Evolutionary conservation across 2,888 invertebrate genomes (phyloP).

Genomic region (Amblyteles armatorius): DNA sequence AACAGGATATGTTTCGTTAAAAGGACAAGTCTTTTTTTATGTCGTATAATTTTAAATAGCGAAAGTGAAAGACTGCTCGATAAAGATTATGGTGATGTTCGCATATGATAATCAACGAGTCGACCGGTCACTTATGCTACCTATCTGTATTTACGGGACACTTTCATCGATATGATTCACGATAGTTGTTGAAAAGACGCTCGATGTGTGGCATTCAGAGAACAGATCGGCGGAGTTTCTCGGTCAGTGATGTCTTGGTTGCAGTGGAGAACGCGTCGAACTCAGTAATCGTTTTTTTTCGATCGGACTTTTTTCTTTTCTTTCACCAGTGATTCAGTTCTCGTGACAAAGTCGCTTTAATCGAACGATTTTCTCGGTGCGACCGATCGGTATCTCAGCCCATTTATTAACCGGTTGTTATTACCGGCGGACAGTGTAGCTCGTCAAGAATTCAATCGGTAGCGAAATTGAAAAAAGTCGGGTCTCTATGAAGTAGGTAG

Average conservation of each 20-base stretch:
- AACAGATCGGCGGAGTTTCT: background rate
- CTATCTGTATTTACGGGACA: background rate
- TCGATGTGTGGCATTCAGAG: background rate
- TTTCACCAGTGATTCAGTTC: background rate
- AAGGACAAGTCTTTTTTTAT: background rate
- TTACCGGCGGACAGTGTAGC: background rate
- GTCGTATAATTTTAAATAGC: background rate
- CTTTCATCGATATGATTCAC: background rate
- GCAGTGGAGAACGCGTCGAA: constrained; percentile 11
- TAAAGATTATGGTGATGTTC: background rate
- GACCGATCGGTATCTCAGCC: background rate
- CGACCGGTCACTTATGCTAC: background rate
- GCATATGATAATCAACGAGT: background rate
- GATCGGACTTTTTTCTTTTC: background rate
- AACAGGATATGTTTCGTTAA: no score
- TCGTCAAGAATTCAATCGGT: background rate
- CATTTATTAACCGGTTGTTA: background rate
- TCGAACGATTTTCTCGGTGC: background rate
- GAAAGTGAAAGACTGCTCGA: background rate
- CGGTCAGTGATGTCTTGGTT: constrained; percentile 9
- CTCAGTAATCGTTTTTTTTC: background rate
- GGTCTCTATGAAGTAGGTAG: background rate
- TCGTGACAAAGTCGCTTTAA: background rate
- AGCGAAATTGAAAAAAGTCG: background rate
- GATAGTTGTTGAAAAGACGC: background rate